Percentiles rank a stretch among this genome's conserved stretches.
phyloP scores from a whole-genome alignment of 2,888 invertebrate genomes.

The Chloroclysta siterata region DNA sequence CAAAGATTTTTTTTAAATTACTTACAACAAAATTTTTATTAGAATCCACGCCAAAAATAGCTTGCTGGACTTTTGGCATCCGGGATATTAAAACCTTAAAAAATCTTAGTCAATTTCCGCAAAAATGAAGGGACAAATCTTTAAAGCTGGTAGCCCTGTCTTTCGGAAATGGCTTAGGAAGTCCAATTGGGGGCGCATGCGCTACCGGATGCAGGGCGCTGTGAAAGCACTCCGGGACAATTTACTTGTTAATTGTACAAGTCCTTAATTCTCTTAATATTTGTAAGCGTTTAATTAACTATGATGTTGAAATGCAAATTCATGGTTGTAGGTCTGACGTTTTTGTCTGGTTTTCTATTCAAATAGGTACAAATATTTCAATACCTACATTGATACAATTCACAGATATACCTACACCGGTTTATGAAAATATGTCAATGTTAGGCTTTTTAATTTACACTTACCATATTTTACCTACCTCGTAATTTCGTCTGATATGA shows the following conservation, averaged over 20 bases:
- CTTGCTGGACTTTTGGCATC: background rate
- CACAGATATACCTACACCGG: no score
- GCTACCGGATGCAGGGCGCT: slow-evolving; percentile 75
- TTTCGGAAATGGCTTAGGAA: slow-evolving; percentile 83
- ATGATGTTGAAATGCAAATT: slow-evolving; percentile 21
- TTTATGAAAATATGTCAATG: no score
- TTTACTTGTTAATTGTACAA: slow-evolving; percentile 67
- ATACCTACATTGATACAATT: no score
- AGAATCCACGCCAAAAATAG: background rate
- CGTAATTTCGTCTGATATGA: no score
- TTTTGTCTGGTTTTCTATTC: slow-evolving; percentile 4
- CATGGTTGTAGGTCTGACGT: background rate
- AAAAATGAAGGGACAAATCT: slow-evolving; percentile 40
- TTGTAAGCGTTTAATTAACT: slow-evolving; percentile 30
- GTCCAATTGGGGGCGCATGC: slow-evolving; percentile 81
- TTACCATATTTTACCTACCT: no score
- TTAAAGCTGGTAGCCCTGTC: slow-evolving; percentile 41
- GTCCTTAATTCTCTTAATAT: slow-evolving; percentile 32
- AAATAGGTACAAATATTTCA: no score
- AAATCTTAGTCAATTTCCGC: slow-evolving; percentile 27
- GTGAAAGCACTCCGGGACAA: slow-evolving; percentile 74
- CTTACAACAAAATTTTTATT: no score
- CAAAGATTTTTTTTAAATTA: no score
- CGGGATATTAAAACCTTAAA: slow-evolving; percentile 7
- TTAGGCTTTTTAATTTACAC: no score